Percentiles rank a stretch among this genome's conserved stretches.
phyloP scores from a whole-genome alignment of 2,888 invertebrate genomes.

The Drosophila anceps region DNA sequence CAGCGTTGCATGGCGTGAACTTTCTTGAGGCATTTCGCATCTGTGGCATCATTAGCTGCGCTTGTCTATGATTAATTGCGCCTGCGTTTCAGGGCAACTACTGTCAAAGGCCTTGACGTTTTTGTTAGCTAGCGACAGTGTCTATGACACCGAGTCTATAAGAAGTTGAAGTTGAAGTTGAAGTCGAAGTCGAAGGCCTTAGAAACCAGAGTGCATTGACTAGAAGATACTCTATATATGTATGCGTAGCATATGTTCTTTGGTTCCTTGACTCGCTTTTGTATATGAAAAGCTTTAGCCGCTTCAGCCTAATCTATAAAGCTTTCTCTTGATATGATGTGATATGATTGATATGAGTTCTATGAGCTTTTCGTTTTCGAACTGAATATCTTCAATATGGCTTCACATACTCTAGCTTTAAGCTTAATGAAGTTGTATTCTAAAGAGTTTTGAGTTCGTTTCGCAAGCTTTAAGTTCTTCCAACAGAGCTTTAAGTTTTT shows the following conservation, averaged over 20 bases:
- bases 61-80: conserved; percentile 32
- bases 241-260: background rate
- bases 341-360: too few species aligned
- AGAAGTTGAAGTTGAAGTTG: background rate
- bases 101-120: conserved; percentile 16
- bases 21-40: conserved; percentile 17
- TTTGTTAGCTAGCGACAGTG: background rate
- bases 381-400: background rate
- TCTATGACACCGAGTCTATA: background rate
- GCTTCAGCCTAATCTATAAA: background rate
- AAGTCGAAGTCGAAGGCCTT: background rate
- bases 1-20: background rate
- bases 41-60: conserved; percentile 25
- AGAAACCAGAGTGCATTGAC: background rate
- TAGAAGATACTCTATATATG: background rate
- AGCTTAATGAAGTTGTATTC: background rate
- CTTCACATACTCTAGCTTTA: background rate
- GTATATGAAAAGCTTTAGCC: background rate
- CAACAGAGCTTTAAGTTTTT: background rate
- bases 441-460: background rate
- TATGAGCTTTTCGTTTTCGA: background rate
- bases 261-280: background rate
- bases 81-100: conserved; percentile 10
- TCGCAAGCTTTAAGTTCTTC: background rate
- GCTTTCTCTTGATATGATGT: too few species aligned